Evolutionary conservation across 2,113 vertebrate species (phyloP).

Genomic region (Puffinus mauretanicus): DNA sequence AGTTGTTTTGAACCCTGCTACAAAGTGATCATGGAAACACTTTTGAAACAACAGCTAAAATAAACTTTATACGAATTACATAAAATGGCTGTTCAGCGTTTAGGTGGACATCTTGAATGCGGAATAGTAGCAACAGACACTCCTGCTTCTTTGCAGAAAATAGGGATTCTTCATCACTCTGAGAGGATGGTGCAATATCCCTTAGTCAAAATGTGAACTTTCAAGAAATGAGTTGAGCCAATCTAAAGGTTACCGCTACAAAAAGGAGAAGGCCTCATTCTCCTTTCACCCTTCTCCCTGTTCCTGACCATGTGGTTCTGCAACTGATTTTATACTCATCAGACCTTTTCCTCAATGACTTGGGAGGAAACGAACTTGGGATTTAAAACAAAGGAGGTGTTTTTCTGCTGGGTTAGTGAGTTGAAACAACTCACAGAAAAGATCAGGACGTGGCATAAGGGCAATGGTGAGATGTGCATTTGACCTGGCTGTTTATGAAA

Average conservation of each 20-base stretch:
- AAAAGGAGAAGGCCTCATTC: neutral
- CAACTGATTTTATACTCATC: neutral
- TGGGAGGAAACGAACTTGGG: neutral
- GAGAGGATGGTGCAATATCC: neutral
- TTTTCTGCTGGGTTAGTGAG: neutral
- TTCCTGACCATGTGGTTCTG: neutral
- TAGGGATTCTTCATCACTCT: neutral
- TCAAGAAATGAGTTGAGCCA: neutral
- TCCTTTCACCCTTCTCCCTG: neutral
- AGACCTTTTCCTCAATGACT: neutral
- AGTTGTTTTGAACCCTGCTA: slow-evolving; percentile 32
- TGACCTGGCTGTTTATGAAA: neutral
- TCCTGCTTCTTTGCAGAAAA: neutral
- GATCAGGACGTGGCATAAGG: neutral
- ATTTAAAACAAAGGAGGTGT: neutral
- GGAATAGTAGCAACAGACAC: neutral
- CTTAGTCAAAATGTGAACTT: neutral
- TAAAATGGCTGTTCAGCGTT: neutral
- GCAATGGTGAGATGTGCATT: neutral
- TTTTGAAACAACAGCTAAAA: slow-evolving; percentile 4
- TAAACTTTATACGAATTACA: neutral
- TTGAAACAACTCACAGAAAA: neutral
- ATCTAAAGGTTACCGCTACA: neutral
- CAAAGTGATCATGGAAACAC: neutral
- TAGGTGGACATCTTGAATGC: neutral